These are phyloP conservation scores for human DNA, from an alignment of 2,113 vertebrate genomes.

Conservation along the genomic window DNA sequence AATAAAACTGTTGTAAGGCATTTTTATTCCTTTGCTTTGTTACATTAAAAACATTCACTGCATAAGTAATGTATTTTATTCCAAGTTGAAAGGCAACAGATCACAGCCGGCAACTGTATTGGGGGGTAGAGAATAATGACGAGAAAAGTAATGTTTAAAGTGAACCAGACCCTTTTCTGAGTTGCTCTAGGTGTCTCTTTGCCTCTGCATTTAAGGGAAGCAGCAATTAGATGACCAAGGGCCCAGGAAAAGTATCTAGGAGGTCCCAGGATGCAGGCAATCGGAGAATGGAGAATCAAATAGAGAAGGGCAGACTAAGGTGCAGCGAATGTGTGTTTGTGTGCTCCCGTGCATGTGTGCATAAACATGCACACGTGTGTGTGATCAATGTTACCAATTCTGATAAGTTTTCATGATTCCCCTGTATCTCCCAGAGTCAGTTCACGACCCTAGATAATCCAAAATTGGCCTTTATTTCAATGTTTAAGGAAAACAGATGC, in stretches of 20 bases:
- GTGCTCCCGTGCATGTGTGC: too few species aligned
- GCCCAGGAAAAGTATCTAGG: neutral
- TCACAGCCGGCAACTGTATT: slow-evolving; percentile 80
- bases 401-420: neutral
- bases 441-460: neutral
- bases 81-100: slow-evolving; percentile 84
- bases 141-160: slow-evolving; percentile 74
- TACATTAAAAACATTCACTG: slow-evolving; percentile 87
- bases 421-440: neutral
- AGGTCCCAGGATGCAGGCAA: neutral
- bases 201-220: neutral
- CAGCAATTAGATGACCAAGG: neutral
- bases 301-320: neutral
- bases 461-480: neutral
- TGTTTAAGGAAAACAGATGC: neutral
- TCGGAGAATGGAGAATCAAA: neutral
- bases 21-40: slow-evolving; percentile 90
- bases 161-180: slow-evolving; percentile 73
- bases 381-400: neutral
- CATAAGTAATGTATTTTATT: slow-evolving; percentile 88
- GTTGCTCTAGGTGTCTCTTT: neutral
- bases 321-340: neutral
- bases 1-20: slow-evolving; percentile 89
- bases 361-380: rapidly evolving
- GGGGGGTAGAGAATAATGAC: slow-evolving; percentile 70